Evolutionary conservation across 2,888 invertebrate genomes (phyloP), one percentile per base, ranked within the genome.

Genomic region (Hipparchia sbordonii): DNA sequence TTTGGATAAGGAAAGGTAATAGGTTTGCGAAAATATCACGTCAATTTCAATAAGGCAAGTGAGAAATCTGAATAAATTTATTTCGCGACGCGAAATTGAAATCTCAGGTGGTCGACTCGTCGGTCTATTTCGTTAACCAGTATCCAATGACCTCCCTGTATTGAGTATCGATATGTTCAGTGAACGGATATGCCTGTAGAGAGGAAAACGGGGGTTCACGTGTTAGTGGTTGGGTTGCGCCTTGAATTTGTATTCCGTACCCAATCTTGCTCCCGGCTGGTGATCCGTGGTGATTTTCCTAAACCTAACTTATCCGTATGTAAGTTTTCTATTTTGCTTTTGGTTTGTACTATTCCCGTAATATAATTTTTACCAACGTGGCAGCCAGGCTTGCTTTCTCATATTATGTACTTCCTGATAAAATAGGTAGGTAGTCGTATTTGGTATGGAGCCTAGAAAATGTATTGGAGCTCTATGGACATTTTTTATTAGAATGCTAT

Each of bases 31-130:
- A 60, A 68, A 68, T 68, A 68, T 54, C 61, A 57, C 60, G 62
- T 65, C 73, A 73, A 75, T 67, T 75, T 71, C 73, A 66, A 69
- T 66, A 39, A 70, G 68, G 68, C 45, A 48, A 71, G 68, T 67
- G 82, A 82, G 84, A 86, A 87, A 89, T 87, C 87, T 82, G 87
- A 87, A 90, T 89, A 91, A 90, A 91, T 90, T 89, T 90, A 91
- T 90, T 88, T 89, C 86, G 85, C 87, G 87, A 85, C 85, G 86
- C 87, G 84, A 92, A 90, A 92, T 92, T 92, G 90, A 91, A 92
- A 92, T 92, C 91, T 91, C 92, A 92, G 91, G 91, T 92, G 92
- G 89, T 86, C 87, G 74, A 69, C 74, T 73, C 67, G 33, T 56
- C 85, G 79, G 72, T 68, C 13, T 72, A 72, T 75, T 68, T 65